These are phyloP conservation scores for Pseudopodoces humilis DNA, from an alignment of 2,113 vertebrate genomes.

Conservation along the genomic window DNA sequence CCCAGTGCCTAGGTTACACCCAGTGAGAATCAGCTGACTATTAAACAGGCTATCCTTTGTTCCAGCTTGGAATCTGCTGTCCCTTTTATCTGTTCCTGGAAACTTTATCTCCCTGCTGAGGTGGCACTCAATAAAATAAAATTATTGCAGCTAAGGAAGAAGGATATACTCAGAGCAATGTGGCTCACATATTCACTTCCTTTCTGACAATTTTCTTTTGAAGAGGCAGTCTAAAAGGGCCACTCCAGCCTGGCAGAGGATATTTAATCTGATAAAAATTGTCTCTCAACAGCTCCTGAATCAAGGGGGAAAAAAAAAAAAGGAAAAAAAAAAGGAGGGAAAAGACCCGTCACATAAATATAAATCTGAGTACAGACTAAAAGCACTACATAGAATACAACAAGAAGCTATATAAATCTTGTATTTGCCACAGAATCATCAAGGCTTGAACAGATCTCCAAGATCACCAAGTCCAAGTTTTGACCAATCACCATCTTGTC, in stretches of 20 bases:
- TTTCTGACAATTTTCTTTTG: not conserved
- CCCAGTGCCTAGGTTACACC: not conserved
- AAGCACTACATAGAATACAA: not conserved
- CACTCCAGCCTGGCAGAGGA: not conserved
- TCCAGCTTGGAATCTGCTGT: not conserved
- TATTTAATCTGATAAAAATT: not conserved
- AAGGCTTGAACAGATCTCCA: not conserved
- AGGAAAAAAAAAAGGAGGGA: rapidly evolving
- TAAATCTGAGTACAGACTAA: not conserved
- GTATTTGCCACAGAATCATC: not conserved
- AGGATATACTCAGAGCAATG: not conserved
- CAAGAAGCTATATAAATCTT: not conserved
- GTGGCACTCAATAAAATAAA: not conserved
- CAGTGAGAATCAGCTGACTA: not conserved
- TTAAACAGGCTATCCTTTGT: not conserved
- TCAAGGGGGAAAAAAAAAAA: not conserved
- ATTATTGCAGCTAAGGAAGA: not conserved
- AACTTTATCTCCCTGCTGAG: not conserved
- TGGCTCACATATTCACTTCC: not conserved
- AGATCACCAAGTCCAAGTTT: not conserved
- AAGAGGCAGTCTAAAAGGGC: not conserved
- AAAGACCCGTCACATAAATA: not conserved
- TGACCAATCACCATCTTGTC: not conserved
- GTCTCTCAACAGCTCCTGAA: not conserved
- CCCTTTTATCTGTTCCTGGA: not conserved